These are phyloP conservation scores for Halictus ligatus DNA, from an alignment of 2,888 invertebrate species.

Conservation along the genomic window DNA sequence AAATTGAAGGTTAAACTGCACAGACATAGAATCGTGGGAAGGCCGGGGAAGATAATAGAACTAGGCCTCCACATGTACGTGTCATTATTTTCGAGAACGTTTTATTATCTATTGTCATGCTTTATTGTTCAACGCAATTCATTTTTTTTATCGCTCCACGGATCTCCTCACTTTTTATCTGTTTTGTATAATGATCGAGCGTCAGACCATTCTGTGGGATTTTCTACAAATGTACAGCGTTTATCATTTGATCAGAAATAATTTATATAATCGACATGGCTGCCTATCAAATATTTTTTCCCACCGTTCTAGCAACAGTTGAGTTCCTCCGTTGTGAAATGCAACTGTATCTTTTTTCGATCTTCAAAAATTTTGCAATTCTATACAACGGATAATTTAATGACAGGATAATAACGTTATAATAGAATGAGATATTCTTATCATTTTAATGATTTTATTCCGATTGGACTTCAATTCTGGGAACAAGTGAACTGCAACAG, in stretches of 20 bases:
- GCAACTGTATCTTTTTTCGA: background rate
- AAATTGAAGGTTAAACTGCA: constrained; percentile 15
- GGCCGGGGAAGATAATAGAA: constrained; percentile 6
- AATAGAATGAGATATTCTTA: background rate
- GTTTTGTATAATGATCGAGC: background rate
- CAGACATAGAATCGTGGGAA: constrained; percentile 3
- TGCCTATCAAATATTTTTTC: background rate
- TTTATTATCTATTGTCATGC: background rate
- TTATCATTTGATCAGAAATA: background rate
- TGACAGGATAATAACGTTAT: background rate
- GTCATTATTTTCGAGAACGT: background rate
- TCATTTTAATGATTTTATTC: background rate
- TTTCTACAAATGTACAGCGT: background rate
- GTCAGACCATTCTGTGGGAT: background rate
- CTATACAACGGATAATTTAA: background rate
- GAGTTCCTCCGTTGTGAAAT: too few species aligned
- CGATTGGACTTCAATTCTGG: too few species aligned
- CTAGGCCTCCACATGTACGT: constrained; percentile 2
- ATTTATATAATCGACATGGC: background rate
- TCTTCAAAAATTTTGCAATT: background rate
- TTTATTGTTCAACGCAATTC: background rate
- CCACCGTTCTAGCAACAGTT: background rate
- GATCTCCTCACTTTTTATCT: background rate
- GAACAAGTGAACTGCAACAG: background rate
- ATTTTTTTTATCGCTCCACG: background rate